Evolutionary conservation across 2,888 invertebrate genomes (phyloP).

Genomic region (Lithophane semibrunnea): DNA sequence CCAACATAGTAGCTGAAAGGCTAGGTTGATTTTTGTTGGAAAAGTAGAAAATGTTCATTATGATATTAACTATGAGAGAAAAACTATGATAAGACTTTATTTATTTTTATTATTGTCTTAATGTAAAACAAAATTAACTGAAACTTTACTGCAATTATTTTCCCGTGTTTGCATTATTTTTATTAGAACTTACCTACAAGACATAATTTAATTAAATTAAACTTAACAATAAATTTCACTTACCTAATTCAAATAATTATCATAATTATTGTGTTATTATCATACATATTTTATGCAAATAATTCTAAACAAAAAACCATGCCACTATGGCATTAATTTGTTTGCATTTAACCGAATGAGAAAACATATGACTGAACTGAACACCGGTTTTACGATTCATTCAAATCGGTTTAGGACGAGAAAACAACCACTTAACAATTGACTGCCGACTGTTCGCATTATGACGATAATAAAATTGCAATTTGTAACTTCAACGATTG

Average conservation of each 20-base stretch:
- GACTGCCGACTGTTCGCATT: slow-evolving; percentile 13
- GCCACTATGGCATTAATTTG: neutral
- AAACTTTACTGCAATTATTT: neutral
- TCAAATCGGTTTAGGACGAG: slow-evolving; percentile 25
- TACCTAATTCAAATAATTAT: too few species aligned
- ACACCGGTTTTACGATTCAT: slow-evolving; percentile 34
- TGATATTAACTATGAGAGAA: neutral
- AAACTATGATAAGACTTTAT: neutral
- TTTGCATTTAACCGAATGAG: slow-evolving; percentile 5
- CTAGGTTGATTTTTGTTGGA: too few species aligned
- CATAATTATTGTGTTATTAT: too few species aligned
- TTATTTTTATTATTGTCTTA: neutral
- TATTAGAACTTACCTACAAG: neutral
- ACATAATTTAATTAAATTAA: too few species aligned
- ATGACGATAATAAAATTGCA: slow-evolving; percentile 42
- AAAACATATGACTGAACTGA: slow-evolving; percentile 2
- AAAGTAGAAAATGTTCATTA: neutral
- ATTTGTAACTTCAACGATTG: slow-evolving; percentile 27
- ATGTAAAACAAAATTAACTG: neutral
- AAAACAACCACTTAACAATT: slow-evolving; percentile 48
- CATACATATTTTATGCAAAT: neutral
- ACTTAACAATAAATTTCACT: too few species aligned
- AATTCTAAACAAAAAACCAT: too few species aligned
- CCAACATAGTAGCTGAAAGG: too few species aligned
- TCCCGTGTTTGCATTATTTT: too few species aligned